Percentiles rank a stretch among this genome's conserved stretches.
These are phyloP conservation scores for Crossaster papposus DNA, from an alignment of 53 echinoderm and acorn worm species.

Conservation along the genomic window DNA sequence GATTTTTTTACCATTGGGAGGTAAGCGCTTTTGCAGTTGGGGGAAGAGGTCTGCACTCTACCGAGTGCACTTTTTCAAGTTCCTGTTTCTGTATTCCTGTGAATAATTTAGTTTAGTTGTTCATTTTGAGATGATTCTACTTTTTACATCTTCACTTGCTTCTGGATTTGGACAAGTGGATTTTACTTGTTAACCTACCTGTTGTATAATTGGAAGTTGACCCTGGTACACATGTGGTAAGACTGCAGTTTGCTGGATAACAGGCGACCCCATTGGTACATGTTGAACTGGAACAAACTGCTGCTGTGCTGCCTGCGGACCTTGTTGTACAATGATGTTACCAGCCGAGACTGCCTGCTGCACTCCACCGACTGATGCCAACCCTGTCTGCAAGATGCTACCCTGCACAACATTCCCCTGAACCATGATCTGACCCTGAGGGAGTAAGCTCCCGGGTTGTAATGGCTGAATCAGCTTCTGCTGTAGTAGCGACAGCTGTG, in stretches of 20 bases:
- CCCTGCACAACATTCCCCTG: conserved; percentile 60
- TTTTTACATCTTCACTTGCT: too few species aligned
- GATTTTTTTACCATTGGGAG: too few species aligned
- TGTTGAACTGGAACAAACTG: conserved; percentile 49
- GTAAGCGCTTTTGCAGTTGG: too few species aligned
- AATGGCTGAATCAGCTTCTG: conserved; percentile 62
- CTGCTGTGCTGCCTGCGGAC: conserved; percentile 45
- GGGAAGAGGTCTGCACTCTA: too few species aligned
- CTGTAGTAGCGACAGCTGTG: conserved; percentile 62
- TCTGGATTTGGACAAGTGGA: neutral
- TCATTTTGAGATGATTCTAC: too few species aligned
- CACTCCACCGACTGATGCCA: neutral
- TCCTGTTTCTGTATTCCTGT: too few species aligned
- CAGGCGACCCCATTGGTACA: conserved; percentile 9
- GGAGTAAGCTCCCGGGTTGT: conserved; percentile 54
- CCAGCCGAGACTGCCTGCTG: conserved; percentile 8
- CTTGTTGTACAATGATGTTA: conserved; percentile 52
- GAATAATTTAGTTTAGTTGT: too few species aligned
- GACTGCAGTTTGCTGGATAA: conserved; percentile 56
- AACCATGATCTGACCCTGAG: conserved; percentile 44
- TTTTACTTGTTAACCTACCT: neutral
- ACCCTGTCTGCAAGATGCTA: conserved; percentile 40
- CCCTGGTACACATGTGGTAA: conserved; percentile 48
- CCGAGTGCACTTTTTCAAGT: too few species aligned
- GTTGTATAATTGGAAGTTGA: conserved; percentile 46